Conservation (phyloP, 2,797 vertebrate genomes). For the Ficedula albicollis region DNA sequence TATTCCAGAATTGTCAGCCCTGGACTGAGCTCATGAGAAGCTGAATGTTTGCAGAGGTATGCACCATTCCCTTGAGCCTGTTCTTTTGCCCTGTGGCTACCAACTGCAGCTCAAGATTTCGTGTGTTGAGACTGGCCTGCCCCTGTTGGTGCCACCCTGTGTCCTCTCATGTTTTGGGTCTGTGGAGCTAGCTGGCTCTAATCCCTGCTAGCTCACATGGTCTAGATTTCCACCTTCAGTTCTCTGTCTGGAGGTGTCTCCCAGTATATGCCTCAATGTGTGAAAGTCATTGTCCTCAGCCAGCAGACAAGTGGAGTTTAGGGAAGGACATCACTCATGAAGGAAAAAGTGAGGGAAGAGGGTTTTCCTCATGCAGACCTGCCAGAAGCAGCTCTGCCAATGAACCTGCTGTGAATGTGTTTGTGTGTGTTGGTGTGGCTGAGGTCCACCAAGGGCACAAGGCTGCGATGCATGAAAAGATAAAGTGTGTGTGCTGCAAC, state of each 20-base stretch:
- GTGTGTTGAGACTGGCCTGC: fast-evolving
- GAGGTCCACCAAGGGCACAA: background rate
- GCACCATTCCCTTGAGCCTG: background rate
- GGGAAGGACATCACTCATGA: background rate
- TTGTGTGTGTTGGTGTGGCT: background rate
- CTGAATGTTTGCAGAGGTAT: background rate
- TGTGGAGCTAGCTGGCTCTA: background rate
- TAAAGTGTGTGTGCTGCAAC: background rate
- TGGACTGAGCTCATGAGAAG: background rate
- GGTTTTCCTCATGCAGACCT: background rate
- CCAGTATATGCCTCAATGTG: fast-evolving
- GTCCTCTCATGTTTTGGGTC: background rate
- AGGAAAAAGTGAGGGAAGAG: background rate
- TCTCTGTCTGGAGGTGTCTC: background rate
- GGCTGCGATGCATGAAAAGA: background rate
- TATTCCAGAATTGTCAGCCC: fast-evolving
- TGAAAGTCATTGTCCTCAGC: background rate
- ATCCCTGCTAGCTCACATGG: background rate
- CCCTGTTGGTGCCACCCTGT: background rate
- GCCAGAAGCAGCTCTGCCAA: background rate
- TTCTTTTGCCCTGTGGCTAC: background rate
- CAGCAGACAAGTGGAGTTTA: background rate
- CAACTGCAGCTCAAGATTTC: background rate
- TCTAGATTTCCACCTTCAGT: background rate
- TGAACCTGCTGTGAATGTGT: background rate